These are phyloP conservation scores for Mesoclemmys tuberculata DNA, from an alignment of 2,113 vertebrate species.

Conservation along the genomic window DNA sequence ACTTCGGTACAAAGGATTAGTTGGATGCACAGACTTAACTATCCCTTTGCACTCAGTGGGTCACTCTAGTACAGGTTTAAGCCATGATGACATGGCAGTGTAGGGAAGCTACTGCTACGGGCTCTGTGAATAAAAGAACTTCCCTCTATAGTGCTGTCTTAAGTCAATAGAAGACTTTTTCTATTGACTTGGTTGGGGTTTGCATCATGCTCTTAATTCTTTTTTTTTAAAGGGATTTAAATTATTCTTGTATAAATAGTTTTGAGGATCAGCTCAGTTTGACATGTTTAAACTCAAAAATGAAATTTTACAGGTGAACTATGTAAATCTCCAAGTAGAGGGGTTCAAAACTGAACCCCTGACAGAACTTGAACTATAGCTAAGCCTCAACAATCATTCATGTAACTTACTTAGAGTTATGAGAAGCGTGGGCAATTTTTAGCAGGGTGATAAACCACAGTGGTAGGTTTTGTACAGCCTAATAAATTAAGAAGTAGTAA, in stretches of 20 bases:
- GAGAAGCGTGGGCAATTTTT: slow-evolving; percentile 1
- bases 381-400: neutral
- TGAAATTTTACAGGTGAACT: slow-evolving; percentile 8
- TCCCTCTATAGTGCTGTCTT: neutral
- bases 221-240: slow-evolving; percentile 27
- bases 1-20: slow-evolving; percentile 23
- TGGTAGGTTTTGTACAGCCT: slow-evolving; percentile 45
- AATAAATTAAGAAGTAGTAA: slow-evolving; percentile 60
- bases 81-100: neutral
- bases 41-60: neutral
- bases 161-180: slow-evolving; percentile 1
- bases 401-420: neutral
- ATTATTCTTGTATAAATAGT: slow-evolving; percentile 18
- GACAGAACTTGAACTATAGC: neutral
- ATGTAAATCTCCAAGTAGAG: neutral
- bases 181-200: neutral
- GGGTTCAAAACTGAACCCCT: neutral
- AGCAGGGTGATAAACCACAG: neutral
- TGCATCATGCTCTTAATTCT: neutral
- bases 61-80: neutral
- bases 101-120: neutral
- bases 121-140: neutral
- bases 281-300: neutral
- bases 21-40: neutral
- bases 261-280: slow-evolving; percentile 3